Evolutionary conservation across 2,888 invertebrate genomes (phyloP).

Genomic region (Drosophila aldrichi): DNA sequence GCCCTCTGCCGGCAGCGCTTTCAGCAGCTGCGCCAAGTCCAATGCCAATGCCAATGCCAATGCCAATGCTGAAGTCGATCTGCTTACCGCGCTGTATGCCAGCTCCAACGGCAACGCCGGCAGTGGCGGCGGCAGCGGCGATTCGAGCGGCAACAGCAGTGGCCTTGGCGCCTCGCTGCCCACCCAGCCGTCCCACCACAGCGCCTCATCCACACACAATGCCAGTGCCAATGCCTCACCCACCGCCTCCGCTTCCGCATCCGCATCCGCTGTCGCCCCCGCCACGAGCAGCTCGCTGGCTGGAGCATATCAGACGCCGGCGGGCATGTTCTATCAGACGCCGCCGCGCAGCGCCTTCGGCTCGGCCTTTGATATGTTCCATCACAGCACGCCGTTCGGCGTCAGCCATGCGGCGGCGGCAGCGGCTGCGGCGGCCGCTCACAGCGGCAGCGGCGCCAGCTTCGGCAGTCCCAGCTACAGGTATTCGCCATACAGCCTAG

Average conservation of each 20-base stretch:
- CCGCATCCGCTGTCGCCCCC: conserved; percentile 64
- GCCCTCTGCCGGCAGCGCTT: conserved; percentile 83
- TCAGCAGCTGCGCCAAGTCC: conserved; percentile 76
- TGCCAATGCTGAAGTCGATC: conserved; percentile 66
- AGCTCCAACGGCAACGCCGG: conserved; percentile 48
- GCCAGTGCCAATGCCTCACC: conserved; percentile 82
- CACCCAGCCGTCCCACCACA: conserved; percentile 76
- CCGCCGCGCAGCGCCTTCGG: conserved; percentile 84
- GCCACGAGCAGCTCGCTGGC: conserved; percentile 23
- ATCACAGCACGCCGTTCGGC: conserved; percentile 85
- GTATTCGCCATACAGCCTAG: conserved; percentile 85
- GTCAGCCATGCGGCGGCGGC: conserved; percentile 81
- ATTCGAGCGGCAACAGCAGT: conserved; percentile 73
- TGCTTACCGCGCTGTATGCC: conserved; percentile 78
- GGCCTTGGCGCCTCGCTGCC: conserved; percentile 80
- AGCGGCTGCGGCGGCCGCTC: conserved; percentile 70
- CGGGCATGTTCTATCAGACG: conserved; percentile 85
- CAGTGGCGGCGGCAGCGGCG: conserved; percentile 34
- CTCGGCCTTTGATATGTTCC: conserved; percentile 85
- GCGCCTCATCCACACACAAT: conserved; percentile 77
- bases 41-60: conserved; percentile 30
- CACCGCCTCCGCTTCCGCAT: conserved; percentile 65
- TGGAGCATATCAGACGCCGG: conserved; percentile 72
- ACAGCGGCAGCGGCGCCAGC: conserved; percentile 79
- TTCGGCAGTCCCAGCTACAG: conserved; percentile 85